Evolutionary conservation across 2,797 vertebrate species (phyloP), one percentile per base, ranked within the genome.

Genomic region (Sardinella longiceps): DNA sequence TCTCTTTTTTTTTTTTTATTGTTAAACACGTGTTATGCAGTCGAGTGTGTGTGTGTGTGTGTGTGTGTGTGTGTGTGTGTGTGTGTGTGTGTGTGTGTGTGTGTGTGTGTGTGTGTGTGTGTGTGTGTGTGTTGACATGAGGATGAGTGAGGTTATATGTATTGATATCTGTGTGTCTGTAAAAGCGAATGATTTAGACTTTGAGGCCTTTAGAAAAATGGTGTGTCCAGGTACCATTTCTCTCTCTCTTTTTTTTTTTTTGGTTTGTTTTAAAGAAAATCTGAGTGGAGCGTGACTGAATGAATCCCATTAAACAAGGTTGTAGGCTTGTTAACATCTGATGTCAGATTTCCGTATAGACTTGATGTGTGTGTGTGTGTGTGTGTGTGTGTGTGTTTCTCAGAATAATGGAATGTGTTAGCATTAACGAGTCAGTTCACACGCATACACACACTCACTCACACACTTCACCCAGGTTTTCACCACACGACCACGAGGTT

Each of bases 171-270:
- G 28, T 30, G 85, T 7, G n/a, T 66, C 51, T 84, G 83, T 51
- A 86, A 82, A 84, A 82, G 25, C 89, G 74, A 87, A 88, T 86
- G 0, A 39, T 88, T 87, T 84, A 23, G 82, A 77, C 88, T 86
- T 80, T 14, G 82, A 89, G 88, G 88, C 89, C 84, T 91, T 92
- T 86, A 82, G 43, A 89, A 88, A 83, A 87, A 66, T 46, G 83
- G 82, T 89, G 91, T 88, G 88, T 87, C 88, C 89, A 90, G 23
- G 63, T 80, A 84, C 82, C 83, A 81, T 60, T 37, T 39, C 85
- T 66, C 23, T 39, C 84, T 18, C 1, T 39, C 4, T 74, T 66
- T 10, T 11, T 63, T 63, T 70, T 70, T 70, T 0, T 4, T 33
- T 66, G 6, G 37, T 74, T 39, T 74, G 18, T 18, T 66, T 14